Base-by-base conservation (phyloP, 2,888 invertebrate species). In the Acanthosepion pharaonis region DNA sequence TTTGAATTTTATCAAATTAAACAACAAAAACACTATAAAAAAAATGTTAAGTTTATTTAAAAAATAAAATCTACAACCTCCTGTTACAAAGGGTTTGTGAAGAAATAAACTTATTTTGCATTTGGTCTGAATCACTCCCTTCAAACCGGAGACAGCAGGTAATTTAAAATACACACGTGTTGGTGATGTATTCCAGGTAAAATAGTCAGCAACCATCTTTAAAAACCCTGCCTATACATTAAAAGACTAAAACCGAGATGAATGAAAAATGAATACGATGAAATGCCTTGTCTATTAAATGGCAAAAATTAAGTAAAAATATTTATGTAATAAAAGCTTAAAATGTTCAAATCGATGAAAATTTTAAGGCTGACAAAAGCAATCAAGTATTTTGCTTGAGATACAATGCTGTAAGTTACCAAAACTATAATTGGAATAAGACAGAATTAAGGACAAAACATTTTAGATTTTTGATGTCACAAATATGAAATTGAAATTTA, bases 11-110 rank as follows among this genome's bases (percentile, higher is more conserved):
- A 55, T 6, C 20, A 4, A 18, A 55, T 55, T 20, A 59, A 59
- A 59, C 23, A 59, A 59, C 59, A 59, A 59, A 59, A 59, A 23
- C 59, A 59, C 20, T 59, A 59, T 23, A 28, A 78, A 78, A 78
- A 78, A 78, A 78, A 78, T 78, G 78, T 28, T 78, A n/a, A 78
- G 78, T 78, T 78, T 28, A 78, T 78, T 78, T 78, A 78, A 78
- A n/a, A n/a, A 78, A 78, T 78, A 78, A 78, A 78, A 78, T n/a
- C n/a, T 78, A 78, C 78, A 78, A 78, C 15, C n/a, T 78, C 78
- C 8, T n/a, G n/a, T 78, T 28, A 78, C 28, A 78, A 78, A n/a
- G 9, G n/a, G 1, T 78, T n/a, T 28, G 8, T n/a, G 8, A n/a
- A n/a, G 11, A 78, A 9, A 25, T 64, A 64, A 18, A 78, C 78